These are phyloP conservation scores for Ophiodon elongatus DNA, from an alignment of 2,113 vertebrate species.

Conservation along the genomic window DNA sequence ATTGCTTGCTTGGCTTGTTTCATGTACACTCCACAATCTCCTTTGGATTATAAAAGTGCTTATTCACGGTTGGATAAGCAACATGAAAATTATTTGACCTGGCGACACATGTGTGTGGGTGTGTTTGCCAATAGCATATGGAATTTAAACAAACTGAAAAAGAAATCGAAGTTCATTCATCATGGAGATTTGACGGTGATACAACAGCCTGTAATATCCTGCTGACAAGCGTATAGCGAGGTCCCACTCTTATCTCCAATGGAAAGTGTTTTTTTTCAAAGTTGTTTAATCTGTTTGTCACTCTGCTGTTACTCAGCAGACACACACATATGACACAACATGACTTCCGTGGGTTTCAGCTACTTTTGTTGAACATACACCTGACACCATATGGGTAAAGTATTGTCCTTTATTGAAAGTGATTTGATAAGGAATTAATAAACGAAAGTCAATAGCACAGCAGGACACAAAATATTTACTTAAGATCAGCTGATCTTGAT, in stretches of 20 bases:
- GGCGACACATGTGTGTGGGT: not conserved
- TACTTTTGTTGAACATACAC: conserved; percentile 35
- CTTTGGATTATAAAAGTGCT: conserved; percentile 54
- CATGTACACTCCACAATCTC: conserved; percentile 46
- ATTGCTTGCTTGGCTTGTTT: conserved; percentile 24
- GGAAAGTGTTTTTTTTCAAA: conserved; percentile 61
- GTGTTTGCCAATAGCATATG: conserved; percentile 48
- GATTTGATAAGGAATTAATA: conserved; percentile 52
- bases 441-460: conserved; percentile 3
- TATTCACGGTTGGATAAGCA: conserved; percentile 48
- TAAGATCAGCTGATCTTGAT: conserved; percentile 5
- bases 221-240: conserved; percentile 11
- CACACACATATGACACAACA: conserved; percentile 12
- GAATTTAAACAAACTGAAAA: conserved; percentile 63
- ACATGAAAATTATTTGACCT: conserved; percentile 40
- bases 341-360: conserved; percentile 11
- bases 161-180: conserved; percentile 64
- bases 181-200: conserved; percentile 54
- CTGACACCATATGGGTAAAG: conserved; percentile 23
- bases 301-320: conserved; percentile 45
- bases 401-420: conserved; percentile 47
- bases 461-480: conserved; percentile 43
- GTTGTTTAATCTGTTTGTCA: conserved; percentile 50
- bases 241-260: conserved; percentile 54
- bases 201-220: conserved; percentile 70